Percentiles rank a stretch among this genome's conserved stretches.
These are phyloP conservation scores for Matsumurasca onukii DNA, from an alignment of 1,140 invertebrate genomes.

Conservation along the genomic window DNA sequence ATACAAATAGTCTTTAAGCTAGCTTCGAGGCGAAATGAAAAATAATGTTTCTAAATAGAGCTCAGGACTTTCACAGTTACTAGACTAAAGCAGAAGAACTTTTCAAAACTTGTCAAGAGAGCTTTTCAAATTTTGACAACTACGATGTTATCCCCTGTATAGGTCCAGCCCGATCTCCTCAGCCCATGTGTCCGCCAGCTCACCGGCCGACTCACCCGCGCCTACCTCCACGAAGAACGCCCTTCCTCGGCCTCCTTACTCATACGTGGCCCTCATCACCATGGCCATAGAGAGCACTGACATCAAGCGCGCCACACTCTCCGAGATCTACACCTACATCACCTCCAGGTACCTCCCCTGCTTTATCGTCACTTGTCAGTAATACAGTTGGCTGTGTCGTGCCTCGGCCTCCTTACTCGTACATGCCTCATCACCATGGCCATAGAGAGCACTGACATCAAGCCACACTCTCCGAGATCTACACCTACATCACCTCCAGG, in stretches of 20 bases:
- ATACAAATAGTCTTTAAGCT: no score
- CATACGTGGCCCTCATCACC: conserved; percentile 44
- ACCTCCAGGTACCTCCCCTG: no score
- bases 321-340: conserved; percentile 92
- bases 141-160: neutral
- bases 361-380: no score
- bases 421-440: conserved; percentile 44
- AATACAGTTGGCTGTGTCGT: no score
- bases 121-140: neutral
- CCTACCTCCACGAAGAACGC: conserved; percentile 22
- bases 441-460: conserved; percentile 52
- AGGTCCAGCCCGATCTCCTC: neutral
- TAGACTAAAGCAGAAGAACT: no score
- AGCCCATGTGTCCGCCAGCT: neutral
- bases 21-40: no score
- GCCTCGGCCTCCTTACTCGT: conserved; percentile 41
- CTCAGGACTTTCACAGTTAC: no score
- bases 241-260: conserved; percentile 40
- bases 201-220: conserved; percentile 27
- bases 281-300: conserved; percentile 47
- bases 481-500: conserved; percentile 81
- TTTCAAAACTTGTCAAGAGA: no score
- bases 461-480: conserved; percentile 93
- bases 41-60: no score
- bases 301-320: conserved; percentile 84